Evolutionary conservation across 2,113 vertebrate species (phyloP).

Genomic region (Sakesphorus luctuosus): DNA sequence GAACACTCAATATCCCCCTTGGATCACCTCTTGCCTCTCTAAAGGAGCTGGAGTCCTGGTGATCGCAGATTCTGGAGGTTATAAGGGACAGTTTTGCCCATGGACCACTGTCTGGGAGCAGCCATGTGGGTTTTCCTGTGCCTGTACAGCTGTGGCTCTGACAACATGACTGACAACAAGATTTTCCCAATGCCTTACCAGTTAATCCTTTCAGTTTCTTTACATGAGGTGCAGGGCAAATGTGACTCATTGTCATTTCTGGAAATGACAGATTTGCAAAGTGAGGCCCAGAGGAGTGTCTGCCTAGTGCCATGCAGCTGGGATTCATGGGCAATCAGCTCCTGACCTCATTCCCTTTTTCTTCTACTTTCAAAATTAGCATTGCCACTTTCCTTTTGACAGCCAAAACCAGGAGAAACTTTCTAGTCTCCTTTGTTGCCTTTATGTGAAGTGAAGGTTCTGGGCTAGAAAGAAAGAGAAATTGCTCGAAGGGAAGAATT

Average conservation of each 20-base stretch:
- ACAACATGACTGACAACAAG: neutral
- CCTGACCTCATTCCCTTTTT: neutral
- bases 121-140: neutral
- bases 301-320: neutral
- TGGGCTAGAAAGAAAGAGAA: neutral
- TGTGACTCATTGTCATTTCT: slow-evolving; percentile 2
- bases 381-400: neutral
- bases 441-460: neutral
- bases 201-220: slow-evolving; percentile 41
- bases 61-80: neutral
- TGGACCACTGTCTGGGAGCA: neutral
- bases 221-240: neutral
- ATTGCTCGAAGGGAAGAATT: neutral
- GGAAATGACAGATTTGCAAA: slow-evolving; percentile 10
- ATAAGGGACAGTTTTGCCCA: neutral
- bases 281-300: neutral
- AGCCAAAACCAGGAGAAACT: neutral
- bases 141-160: neutral
- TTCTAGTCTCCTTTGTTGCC: neutral
- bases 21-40: neutral
- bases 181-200: neutral
- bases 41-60: neutral
- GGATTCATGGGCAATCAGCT: neutral
- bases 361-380: slow-evolving; percentile 8
- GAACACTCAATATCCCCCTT: neutral